These are phyloP conservation scores for Tetragnatha versicolor DNA, from an alignment of 1,140 invertebrate genomes.

Conservation along the genomic window DNA sequence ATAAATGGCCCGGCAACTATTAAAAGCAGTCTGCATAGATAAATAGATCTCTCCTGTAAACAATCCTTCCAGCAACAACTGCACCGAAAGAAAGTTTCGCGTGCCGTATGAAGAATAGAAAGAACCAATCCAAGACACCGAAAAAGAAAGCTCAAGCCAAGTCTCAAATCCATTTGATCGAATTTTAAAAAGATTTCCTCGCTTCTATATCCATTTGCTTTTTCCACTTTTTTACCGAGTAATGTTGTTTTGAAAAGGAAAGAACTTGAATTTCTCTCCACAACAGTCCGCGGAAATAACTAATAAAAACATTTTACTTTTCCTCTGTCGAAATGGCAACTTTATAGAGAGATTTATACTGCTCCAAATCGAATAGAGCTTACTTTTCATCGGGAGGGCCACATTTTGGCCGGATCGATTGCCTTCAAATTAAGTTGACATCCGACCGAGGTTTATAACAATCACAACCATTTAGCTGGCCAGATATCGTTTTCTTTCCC, in stretches of 20 bases:
- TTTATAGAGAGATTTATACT: conserved; percentile 2
- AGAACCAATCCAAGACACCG: too few relatives aligned
- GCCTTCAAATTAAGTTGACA: conserved; percentile 2
- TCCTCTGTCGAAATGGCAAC: background rate
- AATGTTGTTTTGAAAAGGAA: background rate
- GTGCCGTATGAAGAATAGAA: too few relatives aligned
- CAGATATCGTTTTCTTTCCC: too few relatives aligned
- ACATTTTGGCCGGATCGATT: conserved; percentile 1
- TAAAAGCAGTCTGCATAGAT: too few relatives aligned
- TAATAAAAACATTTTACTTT: conserved; percentile 12
- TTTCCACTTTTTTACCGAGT: background rate
- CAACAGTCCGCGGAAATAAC: background rate
- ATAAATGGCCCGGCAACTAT: too few relatives aligned
- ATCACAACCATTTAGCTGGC: background rate
- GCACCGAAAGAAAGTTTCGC: too few relatives aligned
- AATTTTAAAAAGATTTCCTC: background rate
- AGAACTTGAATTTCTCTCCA: background rate
- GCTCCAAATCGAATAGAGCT: background rate
- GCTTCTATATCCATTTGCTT: conserved; percentile 6
- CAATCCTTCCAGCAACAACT: too few relatives aligned
- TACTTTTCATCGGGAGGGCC: background rate
- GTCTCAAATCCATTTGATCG: background rate
- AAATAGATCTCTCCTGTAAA: too few relatives aligned
- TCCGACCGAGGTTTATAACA: conserved; percentile 1
- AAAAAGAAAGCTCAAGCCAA: background rate